A percentile compares a stretch with the other conserved stretches of the same genome.
Conservation (phyloP, 2,888 invertebrate species). For the Mythimna impura region DNA sequence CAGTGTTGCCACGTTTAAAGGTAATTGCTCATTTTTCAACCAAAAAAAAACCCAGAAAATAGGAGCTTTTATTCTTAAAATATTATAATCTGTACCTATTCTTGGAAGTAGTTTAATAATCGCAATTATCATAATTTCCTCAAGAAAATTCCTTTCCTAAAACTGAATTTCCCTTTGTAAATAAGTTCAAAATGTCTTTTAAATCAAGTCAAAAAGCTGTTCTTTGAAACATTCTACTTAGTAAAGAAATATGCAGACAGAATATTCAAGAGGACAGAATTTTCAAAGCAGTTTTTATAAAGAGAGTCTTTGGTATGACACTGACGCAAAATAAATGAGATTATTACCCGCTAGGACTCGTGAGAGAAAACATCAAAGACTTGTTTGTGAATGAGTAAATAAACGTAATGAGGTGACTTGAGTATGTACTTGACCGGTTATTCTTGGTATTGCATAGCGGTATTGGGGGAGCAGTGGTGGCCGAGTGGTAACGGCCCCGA, state of each 20-base stretch:
- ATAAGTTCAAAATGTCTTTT: constrained; percentile 15
- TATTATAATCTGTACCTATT: too few species aligned
- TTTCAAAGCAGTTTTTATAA: constrained; percentile 28
- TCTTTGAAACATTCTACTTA: constrained; percentile 2
- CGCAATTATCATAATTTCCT: not conserved
- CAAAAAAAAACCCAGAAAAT: not conserved
- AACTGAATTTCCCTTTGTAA: not conserved
- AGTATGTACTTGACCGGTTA: not conserved
- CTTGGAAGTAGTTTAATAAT: not conserved
- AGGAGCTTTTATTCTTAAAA: not conserved
- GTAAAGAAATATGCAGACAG: constrained; percentile 9
- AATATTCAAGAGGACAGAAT: constrained; percentile 31
- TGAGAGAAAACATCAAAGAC: constrained; percentile 33
- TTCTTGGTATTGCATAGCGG: not conserved
- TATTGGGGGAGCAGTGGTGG: too few species aligned
- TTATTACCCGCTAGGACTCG: constrained; percentile 9
- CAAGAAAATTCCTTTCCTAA: not conserved
- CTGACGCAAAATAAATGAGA: constrained; percentile 36
- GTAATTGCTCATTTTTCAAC: not conserved
- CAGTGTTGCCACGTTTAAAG: too few species aligned
- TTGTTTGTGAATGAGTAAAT: not conserved
- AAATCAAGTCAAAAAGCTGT: constrained; percentile 8
- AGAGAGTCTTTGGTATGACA: constrained; percentile 17
- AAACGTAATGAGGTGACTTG: not conserved
- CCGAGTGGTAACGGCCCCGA: too few species aligned